Percentiles rank a stretch among this genome's conserved stretches.
These are phyloP conservation scores for Carapus acus DNA, from an alignment of 2,797 vertebrate species.

Conservation along the genomic window DNA sequence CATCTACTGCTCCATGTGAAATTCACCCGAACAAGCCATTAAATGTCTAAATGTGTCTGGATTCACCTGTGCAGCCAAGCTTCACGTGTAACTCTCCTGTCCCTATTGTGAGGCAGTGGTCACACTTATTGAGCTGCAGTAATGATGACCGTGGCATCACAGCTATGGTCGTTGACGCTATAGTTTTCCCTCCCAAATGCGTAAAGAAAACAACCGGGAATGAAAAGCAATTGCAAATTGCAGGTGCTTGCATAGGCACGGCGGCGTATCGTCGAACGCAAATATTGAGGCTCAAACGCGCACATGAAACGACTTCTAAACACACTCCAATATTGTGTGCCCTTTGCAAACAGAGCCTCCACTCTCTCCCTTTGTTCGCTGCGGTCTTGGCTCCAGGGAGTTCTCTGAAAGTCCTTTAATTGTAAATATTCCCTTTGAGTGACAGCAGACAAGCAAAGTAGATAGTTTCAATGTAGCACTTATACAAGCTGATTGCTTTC, in stretches of 20 bases:
- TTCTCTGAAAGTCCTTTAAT: conserved; percentile 59
- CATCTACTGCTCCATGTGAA: too few species aligned
- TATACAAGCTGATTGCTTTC: conserved; percentile 50
- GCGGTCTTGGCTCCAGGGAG: conserved; percentile 52
- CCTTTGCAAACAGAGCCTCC: conserved; percentile 44
- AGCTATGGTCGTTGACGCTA: too few species aligned
- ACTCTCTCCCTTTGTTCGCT: conserved; percentile 32
- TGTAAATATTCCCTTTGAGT: conserved; percentile 62
- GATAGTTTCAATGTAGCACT: conserved; percentile 68
- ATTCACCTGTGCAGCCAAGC: too few species aligned
- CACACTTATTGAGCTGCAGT: too few species aligned
- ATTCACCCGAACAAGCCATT: too few species aligned
- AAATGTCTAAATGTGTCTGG: too few species aligned
- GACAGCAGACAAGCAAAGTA: conserved; percentile 67
- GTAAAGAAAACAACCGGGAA: background rate
- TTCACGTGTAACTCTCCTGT: too few species aligned
- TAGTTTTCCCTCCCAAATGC: too few species aligned
- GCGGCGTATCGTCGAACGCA: conserved; percentile 31
- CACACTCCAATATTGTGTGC: conserved; percentile 35
- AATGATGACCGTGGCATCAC: too few species aligned
- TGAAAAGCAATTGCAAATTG: conserved; percentile 22
- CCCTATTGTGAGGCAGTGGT: too few species aligned
- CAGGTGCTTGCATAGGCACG: conserved; percentile 31
- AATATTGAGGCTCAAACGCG: conserved; percentile 40
- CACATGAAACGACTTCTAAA: conserved; percentile 32